A percentile compares a stretch with the other conserved stretches of the same genome.
Conservation (phyloP, 2,113 vertebrate genomes). For the Aptenodytes patagonicus region DNA sequence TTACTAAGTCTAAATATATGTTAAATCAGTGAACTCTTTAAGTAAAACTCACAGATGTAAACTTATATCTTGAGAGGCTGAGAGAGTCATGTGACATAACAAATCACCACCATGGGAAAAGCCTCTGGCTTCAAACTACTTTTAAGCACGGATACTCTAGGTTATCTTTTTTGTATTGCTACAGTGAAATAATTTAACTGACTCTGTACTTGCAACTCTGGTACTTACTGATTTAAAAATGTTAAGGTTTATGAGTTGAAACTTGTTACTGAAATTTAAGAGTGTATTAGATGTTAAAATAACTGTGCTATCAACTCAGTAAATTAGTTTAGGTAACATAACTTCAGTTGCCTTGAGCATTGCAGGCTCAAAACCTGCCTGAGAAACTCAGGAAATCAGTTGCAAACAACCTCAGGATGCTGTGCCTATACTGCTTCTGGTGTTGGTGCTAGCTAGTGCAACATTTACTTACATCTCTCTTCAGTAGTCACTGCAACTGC, state of each 20-base stretch:
- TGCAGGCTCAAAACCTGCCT: not conserved
- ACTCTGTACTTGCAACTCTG: not conserved
- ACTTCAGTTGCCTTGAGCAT: not conserved
- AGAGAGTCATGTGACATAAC: not conserved
- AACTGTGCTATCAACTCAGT: not conserved
- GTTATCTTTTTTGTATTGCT: not conserved
- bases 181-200: not conserved
- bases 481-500: not conserved
- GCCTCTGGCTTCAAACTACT: not conserved
- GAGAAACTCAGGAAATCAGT: not conserved
- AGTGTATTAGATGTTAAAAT: not conserved
- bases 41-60: not conserved
- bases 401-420: not conserved
- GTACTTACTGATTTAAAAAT: not conserved
- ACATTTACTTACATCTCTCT: not conserved
- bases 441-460: not conserved
- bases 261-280: not conserved
- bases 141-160: not conserved
- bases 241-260: not conserved
- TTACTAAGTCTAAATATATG: not conserved
- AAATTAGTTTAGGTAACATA: not conserved
- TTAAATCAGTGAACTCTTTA: not conserved
- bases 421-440: not conserved
- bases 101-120: not conserved
- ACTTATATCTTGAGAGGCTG: not conserved